Percentiles rank a stretch among this genome's conserved stretches.
These are phyloP conservation scores for Rhysida immarginata DNA, from an alignment of 1,140 invertebrate genomes.

Conservation along the genomic window DNA sequence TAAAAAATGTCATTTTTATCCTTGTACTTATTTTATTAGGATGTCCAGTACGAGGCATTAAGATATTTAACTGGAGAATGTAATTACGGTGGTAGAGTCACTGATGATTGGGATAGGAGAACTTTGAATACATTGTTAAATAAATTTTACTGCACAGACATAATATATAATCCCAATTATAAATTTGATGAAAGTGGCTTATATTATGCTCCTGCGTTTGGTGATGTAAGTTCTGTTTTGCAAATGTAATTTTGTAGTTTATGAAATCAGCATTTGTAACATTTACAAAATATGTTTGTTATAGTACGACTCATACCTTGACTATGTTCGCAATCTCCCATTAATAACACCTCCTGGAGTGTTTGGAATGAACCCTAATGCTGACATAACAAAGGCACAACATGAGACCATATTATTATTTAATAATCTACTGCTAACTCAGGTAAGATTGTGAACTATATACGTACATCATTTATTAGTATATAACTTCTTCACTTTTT, in stretches of 20 bases:
- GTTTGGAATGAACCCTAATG: conserved; percentile 87
- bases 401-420: conserved; percentile 68
- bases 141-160: conserved; percentile 30
- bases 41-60: conserved; percentile 35
- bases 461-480: too few relatives aligned
- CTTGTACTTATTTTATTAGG: conserved; percentile 27
- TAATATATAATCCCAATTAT: conserved; percentile 26
- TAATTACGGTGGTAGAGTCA: conserved; percentile 50
- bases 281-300: conserved; percentile 13
- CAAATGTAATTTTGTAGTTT: not conserved
- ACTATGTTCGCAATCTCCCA: conserved; percentile 60
- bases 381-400: conserved; percentile 86
- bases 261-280: not conserved
- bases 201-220: conserved; percentile 57
- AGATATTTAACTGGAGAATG: conserved; percentile 39
- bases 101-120: conserved; percentile 36
- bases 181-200: conserved; percentile 36
- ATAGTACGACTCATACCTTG: conserved; percentile 52
- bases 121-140: conserved; percentile 31
- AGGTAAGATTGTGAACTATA: conserved; percentile 40
- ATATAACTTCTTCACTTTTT: not conserved
- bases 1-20: conserved; percentile 15
- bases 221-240: conserved; percentile 38
- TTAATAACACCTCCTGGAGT: conserved; percentile 64
- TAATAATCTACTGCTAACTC: conserved; percentile 60